Base-by-base conservation (phyloP, 2,113 vertebrate genomes). In the Thamnophis sirtalis region DNA sequence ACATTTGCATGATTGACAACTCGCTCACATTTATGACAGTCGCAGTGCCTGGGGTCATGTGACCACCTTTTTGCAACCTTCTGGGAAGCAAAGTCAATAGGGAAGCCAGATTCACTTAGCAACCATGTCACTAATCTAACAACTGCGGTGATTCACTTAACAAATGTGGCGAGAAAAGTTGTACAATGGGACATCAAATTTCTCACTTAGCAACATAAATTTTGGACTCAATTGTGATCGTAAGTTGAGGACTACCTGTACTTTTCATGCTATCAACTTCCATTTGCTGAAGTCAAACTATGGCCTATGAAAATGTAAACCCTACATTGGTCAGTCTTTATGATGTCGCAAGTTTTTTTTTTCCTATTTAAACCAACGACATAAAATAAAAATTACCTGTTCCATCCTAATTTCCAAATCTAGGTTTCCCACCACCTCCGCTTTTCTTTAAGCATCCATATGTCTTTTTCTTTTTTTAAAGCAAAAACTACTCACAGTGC, bases 401-500 rank as follows among this genome's bases (percentile, higher is more conserved):
- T 89, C n/a, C 24, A 55, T 28, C 50, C 49, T 86, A 50, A 92
- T 86, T 91, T 93, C 92, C 33, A 68, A 55, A 24, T 84, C 9
- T 50, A 9, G 33, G 19, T 11, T 28, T 93, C 53, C 43, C 28
- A 22, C 85, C 28, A 15, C 58, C 58, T 0, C 10, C 13, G 28
- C 60, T 28, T 84, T 43, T 9, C 24, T 56, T 91, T 33, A 11
- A 49, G 43, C 17, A 50, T 6, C 5, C 38, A 8, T 5, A 15
- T n/a, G 4, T n/a, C 10, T 63, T 63, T 13, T n/a, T n/a, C 5
- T 68, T 5, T 68, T 58, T 9, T 58, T 9, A 24, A 63, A 9
- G 5, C 38, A 22, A 54, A 63, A 60, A 17, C 21, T 1, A 89
- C 93, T 94, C 97, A 98, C 98, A 95, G 98, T 99, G 96, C 96